Evolutionary conservation across 1,140 invertebrate genomes (phyloP).

Genomic region (Grapholita molesta): DNA sequence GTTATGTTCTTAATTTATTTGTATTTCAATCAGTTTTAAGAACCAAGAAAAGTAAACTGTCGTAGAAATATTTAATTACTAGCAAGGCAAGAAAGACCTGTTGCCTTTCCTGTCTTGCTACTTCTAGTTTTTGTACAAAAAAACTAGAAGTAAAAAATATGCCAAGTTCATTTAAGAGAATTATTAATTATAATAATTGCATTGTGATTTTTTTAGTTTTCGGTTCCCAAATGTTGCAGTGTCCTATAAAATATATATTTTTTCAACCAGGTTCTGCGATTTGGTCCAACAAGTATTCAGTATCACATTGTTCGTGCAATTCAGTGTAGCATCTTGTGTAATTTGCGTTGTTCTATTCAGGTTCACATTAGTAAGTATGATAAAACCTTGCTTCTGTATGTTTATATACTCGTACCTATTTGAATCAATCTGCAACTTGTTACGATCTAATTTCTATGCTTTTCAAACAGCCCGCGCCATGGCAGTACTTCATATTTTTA

Average conservation of each 20-base stretch:
- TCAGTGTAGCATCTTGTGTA: constrained; percentile 49
- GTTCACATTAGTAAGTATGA: constrained; percentile 54
- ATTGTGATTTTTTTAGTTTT: not conserved
- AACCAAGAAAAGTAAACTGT: too few species aligned
- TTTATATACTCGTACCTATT: not conserved
- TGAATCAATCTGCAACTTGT: not conserved
- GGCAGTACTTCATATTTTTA: constrained; percentile 52
- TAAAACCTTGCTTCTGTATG: not conserved
- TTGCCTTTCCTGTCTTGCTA: too few species aligned
- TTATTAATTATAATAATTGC: not conserved
- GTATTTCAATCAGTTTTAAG: too few species aligned
- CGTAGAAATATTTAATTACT: too few species aligned
- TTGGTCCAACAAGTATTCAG: constrained; percentile 52
- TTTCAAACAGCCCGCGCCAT: constrained; percentile 39
- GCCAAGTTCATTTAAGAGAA: not conserved
- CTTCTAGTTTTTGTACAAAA: too few species aligned
- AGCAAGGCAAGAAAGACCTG: too few species aligned
- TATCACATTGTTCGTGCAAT: constrained; percentile 49
- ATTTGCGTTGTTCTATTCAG: constrained; percentile 57
- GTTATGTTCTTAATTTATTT: too few species aligned
- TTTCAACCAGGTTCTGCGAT: constrained; percentile 45
- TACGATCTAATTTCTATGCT: not conserved
- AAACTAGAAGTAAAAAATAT: too few species aligned
- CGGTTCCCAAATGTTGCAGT: too few species aligned
- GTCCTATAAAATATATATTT: too few species aligned